These are phyloP conservation scores for Phoeniculus purpureus DNA, from an alignment of 2,797 vertebrate genomes.

Conservation along the genomic window DNA sequence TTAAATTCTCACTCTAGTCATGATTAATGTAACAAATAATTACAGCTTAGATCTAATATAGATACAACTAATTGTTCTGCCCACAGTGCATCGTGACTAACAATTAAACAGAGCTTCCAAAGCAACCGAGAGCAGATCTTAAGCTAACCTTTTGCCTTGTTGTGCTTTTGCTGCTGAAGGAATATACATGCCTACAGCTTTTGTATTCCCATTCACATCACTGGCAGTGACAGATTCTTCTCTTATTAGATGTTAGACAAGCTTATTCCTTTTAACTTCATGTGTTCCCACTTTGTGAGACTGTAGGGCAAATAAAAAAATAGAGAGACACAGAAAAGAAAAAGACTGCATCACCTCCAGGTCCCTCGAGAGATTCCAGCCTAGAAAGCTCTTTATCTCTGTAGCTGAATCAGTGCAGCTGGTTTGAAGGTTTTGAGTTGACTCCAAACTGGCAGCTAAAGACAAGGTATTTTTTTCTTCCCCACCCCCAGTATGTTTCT, in stretches of 20 bases:
- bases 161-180: neutral
- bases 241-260: conserved; percentile 44
- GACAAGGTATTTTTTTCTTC: neutral
- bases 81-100: conserved; percentile 76
- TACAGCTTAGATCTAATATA: conserved; percentile 82
- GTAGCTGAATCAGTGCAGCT: neutral
- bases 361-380: conserved; percentile 10
- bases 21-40: conserved; percentile 84
- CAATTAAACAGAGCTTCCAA: conserved; percentile 76
- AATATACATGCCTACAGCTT: conserved; percentile 34
- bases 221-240: conserved; percentile 24
- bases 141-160: conserved; percentile 55
- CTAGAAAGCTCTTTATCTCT: neutral
- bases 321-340: neutral
- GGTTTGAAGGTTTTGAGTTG: conserved; percentile 26
- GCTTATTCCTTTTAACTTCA: conserved; percentile 22
- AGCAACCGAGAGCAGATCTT: conserved; percentile 48
- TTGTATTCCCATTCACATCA: conserved; percentile 46
- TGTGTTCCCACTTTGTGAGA: conserved; percentile 15
- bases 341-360: neutral
- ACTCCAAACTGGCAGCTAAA: neutral
- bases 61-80: conserved; percentile 82
- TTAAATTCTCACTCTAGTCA: conserved; percentile 80
- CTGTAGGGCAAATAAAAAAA: conserved; percentile 41
- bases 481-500: neutral